Base-by-base conservation (phyloP, 1,140 invertebrate genomes). In the Delia radicum region DNA sequence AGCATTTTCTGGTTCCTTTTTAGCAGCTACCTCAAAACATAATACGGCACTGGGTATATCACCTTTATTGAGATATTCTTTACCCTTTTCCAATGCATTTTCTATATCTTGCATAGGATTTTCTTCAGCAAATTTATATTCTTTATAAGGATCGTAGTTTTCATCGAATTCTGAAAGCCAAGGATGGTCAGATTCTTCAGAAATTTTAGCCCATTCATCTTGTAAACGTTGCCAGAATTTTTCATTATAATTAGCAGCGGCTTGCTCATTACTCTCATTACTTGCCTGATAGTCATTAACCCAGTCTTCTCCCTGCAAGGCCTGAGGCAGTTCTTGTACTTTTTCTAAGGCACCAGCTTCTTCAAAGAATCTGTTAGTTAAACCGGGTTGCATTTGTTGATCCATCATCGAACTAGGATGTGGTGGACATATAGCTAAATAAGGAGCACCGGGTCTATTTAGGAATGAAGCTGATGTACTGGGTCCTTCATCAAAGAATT, bases 1-100 rank as follows among this genome's bases (percentile, higher is more conserved):
- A 0, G 91, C 85, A 85, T 95, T 93, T 37, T 93, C 89, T 3
- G 94, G 91, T 76, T 96, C 89, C 85, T 97, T 93, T 84, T 96
- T 93, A 7, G 93, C 95, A 48, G 97, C 97, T 74, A 96, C 95
- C 89, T 99, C 98, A 88, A 99, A 99, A 81, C 97, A 94, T 3
- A 99, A 87, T 1, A 99, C 97, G 27, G 98, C 98, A 79, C 95
- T 95, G 18, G 97, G 94, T 75, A 99, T 90, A 88, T 99, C 97
- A 27, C 96, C 97, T 77, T 90, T 90, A 81, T 91, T 90, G 73
- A 98, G 86, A 82, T 93, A 92, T 80, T 92, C 89, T 81, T 96
- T 92, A 0, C 97, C 98, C 81, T 95, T 93, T 84, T 94, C 92
- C 75, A 98, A 91, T 15, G 96, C 92, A 88, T 96, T 92, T n/a